A percentile compares a stretch with the other conserved stretches of the same genome.
Conservation (phyloP, 2,888 invertebrate species). For the Macrophya annulata region DNA sequence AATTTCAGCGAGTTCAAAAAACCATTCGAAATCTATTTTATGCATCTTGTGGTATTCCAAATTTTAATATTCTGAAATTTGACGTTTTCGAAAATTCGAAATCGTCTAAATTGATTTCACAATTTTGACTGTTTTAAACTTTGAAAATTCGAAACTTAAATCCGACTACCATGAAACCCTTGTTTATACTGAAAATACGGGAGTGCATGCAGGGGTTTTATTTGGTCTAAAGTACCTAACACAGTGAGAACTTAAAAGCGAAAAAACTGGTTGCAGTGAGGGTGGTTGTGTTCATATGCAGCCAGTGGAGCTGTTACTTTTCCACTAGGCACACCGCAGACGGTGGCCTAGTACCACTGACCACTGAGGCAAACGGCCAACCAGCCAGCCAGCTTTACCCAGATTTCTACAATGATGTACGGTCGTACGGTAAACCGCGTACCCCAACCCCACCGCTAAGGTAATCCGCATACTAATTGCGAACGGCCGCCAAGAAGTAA, state of each 20-base stretch:
- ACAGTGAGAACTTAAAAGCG: not conserved
- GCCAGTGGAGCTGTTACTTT: not conserved
- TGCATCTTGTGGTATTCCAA: no score
- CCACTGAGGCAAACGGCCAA: conserved; percentile 8
- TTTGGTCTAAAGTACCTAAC: not conserved
- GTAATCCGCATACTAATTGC: conserved; percentile 49
- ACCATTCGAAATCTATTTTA: no score
- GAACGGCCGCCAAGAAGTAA: not conserved
- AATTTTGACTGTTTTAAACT: no score
- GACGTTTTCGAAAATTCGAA: no score
- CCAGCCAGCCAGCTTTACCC: conserved; percentile 25
- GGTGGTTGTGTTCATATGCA: conserved; percentile 12
- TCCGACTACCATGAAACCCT: no score
- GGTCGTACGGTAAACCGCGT: conserved; percentile 74
- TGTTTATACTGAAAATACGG: not conserved
- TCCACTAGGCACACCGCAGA: not conserved
- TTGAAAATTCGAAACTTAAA: no score
- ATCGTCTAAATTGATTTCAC: no score
- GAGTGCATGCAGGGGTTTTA: no score
- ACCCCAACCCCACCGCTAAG: conserved; percentile 63
- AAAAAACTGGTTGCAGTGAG: not conserved
- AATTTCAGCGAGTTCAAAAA: no score
- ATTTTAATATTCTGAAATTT: no score
- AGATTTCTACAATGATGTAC: conserved; percentile 71
- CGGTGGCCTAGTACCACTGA: conserved; percentile 35